phyloP scores from a whole-genome alignment of 2,797 vertebrate genomes.

The Euphonia xanthogaster region DNA sequence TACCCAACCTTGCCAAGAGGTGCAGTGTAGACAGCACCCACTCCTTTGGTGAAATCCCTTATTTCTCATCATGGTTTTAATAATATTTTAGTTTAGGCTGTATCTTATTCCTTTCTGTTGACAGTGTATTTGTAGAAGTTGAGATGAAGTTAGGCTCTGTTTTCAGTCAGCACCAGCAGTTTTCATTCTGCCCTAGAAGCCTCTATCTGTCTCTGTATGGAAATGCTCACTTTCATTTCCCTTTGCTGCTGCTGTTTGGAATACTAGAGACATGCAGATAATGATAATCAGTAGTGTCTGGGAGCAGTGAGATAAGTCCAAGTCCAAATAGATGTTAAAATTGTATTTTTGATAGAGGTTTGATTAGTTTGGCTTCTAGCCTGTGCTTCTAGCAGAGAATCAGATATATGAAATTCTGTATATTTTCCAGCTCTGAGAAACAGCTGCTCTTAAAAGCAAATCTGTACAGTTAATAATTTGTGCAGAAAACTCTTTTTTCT shows the following conservation, averaged over 20 bases:
- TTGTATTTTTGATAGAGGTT: slow-evolving; percentile 48
- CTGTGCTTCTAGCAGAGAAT: background rate
- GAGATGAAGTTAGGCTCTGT: background rate
- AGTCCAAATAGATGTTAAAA: slow-evolving; percentile 52
- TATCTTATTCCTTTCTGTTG: background rate
- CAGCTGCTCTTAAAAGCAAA: background rate
- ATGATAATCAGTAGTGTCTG: slow-evolving; percentile 52
- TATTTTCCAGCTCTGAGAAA: slow-evolving; percentile 26
- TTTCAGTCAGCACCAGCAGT: background rate
- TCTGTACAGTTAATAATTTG: background rate
- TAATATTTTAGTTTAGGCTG: background rate
- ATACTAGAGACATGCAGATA: slow-evolving; percentile 23
- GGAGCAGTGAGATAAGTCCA: slow-evolving; percentile 43
- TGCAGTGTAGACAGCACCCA: background rate
- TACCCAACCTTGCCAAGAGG: background rate
- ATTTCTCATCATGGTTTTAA: slow-evolving; percentile 19
- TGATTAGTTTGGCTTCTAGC: slow-evolving; percentile 29
- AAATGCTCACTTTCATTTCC: slow-evolving; percentile 47
- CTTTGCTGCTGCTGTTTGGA: background rate
- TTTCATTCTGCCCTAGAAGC: background rate
- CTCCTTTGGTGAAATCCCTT: background rate
- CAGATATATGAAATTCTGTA: background rate
- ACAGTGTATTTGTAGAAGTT: background rate
- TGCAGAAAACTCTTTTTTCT: background rate
- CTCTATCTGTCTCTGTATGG: background rate